phyloP scores from a whole-genome alignment of 2,888 invertebrate species.

The Empis livida region DNA sequence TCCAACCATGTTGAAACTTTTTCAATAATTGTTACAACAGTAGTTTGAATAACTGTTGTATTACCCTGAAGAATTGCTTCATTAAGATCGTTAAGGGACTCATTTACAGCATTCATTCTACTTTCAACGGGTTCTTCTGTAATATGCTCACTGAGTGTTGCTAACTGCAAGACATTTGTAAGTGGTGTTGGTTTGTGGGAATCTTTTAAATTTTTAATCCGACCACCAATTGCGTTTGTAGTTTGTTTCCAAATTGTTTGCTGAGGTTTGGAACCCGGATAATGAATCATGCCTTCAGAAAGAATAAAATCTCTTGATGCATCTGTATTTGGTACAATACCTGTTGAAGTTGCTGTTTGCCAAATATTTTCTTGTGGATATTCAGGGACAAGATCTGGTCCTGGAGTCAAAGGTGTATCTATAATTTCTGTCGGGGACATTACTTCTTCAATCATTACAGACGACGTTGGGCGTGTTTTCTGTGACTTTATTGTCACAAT shows the following conservation, averaged over 20 bases:
- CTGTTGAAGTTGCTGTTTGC: conserved; percentile 17
- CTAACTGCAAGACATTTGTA: conserved; percentile 49
- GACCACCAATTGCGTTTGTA: conserved; percentile 39
- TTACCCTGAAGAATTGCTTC: conserved; percentile 46
- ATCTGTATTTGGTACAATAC: conserved; percentile 13
- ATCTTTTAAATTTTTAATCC: conserved; percentile 41
- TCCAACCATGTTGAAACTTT: conserved; percentile 74
- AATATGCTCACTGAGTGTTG: conserved; percentile 43
- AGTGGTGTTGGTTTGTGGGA: conserved; percentile 40
- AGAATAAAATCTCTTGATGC: conserved; percentile 6
- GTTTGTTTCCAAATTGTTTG: conserved; percentile 41
- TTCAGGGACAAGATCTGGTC: conserved; percentile 25
- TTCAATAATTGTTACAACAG: conserved; percentile 61
- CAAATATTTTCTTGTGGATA: conserved; percentile 22
- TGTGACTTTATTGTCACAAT: conserved; percentile 20
- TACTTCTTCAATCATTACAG: conserved; percentile 42
- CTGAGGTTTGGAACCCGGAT: conserved; percentile 4
- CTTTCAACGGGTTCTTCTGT: conserved; percentile 43
- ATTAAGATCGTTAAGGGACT: conserved; percentile 25
- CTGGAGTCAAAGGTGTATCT: conserved; percentile 39
- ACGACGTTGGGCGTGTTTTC: conserved; percentile 31
- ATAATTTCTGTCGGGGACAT: conserved; percentile 36
- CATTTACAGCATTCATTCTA: conserved; percentile 44
- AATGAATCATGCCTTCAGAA: conserved; percentile 6
- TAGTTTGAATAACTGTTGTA: conserved; percentile 48